Evolutionary conservation across 2,797 vertebrate species (phyloP).

Genomic region (Lepus oiostolus): DNA sequence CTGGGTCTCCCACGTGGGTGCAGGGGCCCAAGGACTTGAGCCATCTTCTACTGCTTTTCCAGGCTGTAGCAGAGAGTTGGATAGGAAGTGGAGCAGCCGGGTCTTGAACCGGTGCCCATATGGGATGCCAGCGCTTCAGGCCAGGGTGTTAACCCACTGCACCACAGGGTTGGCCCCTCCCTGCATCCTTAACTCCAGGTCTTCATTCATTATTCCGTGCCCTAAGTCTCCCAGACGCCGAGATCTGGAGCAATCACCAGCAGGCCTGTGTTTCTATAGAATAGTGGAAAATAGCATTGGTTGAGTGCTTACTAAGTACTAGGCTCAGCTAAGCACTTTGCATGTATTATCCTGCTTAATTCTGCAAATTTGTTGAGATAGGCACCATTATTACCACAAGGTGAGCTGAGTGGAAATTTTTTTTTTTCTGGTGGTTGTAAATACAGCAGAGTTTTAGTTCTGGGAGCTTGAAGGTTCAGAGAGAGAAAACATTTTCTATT

Average conservation of each 20-base stretch:
- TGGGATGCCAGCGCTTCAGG: too few species aligned
- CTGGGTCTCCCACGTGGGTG: too few species aligned
- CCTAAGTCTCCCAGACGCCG: not conserved
- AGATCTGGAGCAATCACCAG: not conserved
- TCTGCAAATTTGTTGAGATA: not conserved
- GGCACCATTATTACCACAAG: not conserved
- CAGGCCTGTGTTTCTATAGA: not conserved
- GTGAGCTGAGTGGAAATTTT: not conserved
- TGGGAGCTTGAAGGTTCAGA: not conserved
- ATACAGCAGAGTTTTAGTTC: conserved; percentile 22
- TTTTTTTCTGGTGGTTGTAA: not conserved
- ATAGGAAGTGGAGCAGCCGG: too few species aligned
- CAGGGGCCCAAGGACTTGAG: too few species aligned
- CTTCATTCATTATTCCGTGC: not conserved
- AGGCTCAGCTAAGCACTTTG: conserved; percentile 9
- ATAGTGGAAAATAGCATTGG: not conserved
- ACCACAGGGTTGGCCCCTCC: not conserved
- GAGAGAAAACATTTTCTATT: conserved; percentile 18
- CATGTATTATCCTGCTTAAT: not conserved
- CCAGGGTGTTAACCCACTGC: too few species aligned
- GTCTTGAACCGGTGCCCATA: too few species aligned
- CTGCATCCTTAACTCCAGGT: not conserved
- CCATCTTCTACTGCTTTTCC: too few species aligned
- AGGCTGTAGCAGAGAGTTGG: too few species aligned
- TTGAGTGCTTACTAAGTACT: not conserved